A percentile compares a stretch with the other conserved stretches of the same genome.
Conservation (phyloP, 2,888 invertebrate species). For the Callinectes sapidus region DNA sequence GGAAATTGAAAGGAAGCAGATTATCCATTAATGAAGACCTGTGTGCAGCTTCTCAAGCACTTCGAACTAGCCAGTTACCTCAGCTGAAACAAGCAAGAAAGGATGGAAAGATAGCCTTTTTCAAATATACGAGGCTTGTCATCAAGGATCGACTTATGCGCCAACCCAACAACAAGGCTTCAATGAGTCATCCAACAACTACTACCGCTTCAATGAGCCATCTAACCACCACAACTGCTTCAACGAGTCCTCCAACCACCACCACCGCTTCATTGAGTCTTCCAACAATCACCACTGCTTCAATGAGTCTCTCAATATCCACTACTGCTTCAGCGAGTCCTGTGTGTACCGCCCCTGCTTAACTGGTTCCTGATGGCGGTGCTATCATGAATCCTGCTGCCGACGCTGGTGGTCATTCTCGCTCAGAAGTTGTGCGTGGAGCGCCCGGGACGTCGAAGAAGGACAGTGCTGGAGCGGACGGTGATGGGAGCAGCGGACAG, state of each 20-base stretch:
- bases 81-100: not conserved
- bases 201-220: not conserved
- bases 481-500: too few relatives aligned
- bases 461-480: too few relatives aligned
- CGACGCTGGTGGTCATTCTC: too few relatives aligned
- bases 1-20: conserved; percentile 16
- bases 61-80: not conserved
- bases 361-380: too few relatives aligned
- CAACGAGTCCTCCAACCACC: conserved; percentile 6
- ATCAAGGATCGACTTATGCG: not conserved
- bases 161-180: not conserved
- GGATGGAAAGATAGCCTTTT: not conserved
- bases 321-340: too few relatives aligned
- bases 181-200: conserved; percentile 23
- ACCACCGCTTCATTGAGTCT: not conserved
- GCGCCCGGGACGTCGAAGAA: too few relatives aligned
- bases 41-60: not conserved
- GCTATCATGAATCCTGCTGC: too few relatives aligned
- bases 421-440: too few relatives aligned
- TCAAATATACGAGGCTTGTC: not conserved
- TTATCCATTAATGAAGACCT: conserved; percentile 19
- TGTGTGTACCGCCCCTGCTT: too few relatives aligned
- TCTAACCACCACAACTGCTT: not conserved
- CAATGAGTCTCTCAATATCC: too few relatives aligned
- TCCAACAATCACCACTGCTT: too few relatives aligned